Evolutionary conservation across 2,888 invertebrate species (phyloP).

Genomic region (Acleris holmiana): DNA sequence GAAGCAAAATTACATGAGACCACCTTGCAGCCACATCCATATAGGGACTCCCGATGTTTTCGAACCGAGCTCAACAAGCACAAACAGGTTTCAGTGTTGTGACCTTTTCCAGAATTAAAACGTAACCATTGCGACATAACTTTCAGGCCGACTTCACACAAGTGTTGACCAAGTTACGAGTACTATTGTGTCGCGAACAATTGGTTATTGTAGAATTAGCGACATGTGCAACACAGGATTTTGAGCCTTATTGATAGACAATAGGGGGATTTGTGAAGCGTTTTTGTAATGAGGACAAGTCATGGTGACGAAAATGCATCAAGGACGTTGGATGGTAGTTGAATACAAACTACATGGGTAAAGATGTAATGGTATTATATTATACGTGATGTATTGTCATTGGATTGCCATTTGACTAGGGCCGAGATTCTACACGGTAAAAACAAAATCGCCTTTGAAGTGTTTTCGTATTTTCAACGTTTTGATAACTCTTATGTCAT

Average conservation of each 20-base stretch:
- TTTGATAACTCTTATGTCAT: too few species aligned
- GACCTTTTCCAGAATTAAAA: conserved; percentile 31
- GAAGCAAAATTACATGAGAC: conserved; percentile 8
- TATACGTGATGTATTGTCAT: too few species aligned
- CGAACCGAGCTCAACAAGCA: neutral
- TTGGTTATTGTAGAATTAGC: conserved; percentile 28
- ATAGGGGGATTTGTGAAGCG: conserved; percentile 12
- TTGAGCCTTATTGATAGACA: conserved; percentile 19
- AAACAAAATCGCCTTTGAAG: too few species aligned
- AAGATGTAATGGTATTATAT: too few species aligned
- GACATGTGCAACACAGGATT: conserved; percentile 25
- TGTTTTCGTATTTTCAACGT: too few species aligned
- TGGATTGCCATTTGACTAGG: too few species aligned
- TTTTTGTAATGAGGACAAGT: conserved; percentile 11
- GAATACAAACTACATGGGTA: neutral
- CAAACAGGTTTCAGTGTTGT: conserved; percentile 19
- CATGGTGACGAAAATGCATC: conserved; percentile 28
- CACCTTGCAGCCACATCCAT: conserved; percentile 26
- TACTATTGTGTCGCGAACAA: conserved; percentile 35
- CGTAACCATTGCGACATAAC: conserved; percentile 23
- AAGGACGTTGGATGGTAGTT: conserved; percentile 25
- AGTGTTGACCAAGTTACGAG: conserved; percentile 29
- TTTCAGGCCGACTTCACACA: conserved; percentile 28
- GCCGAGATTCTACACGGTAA: too few species aligned
- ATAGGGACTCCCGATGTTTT: conserved; percentile 25